phyloP scores from a whole-genome alignment of 2,888 invertebrate genomes.

The Drosophila peninsularis region DNA sequence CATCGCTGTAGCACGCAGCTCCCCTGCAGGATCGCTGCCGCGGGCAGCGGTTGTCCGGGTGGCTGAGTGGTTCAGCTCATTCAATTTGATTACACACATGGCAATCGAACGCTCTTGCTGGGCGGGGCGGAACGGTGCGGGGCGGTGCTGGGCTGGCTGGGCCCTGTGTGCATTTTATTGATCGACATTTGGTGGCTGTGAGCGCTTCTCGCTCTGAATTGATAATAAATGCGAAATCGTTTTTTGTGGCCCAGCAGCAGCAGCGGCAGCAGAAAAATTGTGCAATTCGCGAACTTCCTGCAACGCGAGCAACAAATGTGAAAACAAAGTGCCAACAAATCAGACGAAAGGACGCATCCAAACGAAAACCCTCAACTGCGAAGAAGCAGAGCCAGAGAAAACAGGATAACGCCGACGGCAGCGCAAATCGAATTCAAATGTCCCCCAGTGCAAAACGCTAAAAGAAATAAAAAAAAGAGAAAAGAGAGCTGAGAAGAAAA shows the following conservation, averaged over 20 bases:
- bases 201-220: slow-evolving; percentile 17
- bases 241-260: slow-evolving; percentile 34
- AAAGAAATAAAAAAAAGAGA: background rate
- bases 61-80: slow-evolving; percentile 4
- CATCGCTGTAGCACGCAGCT: slow-evolving; percentile 13
- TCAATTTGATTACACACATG: slow-evolving; percentile 57
- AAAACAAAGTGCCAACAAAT: slow-evolving; percentile 36
- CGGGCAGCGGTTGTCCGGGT: background rate
- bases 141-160: too few relatives aligned
- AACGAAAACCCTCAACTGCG: slow-evolving; percentile 9
- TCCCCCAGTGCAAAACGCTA: slow-evolving; percentile 9
- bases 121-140: too few relatives aligned
- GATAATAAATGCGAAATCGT: slow-evolving; percentile 53
- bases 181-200: slow-evolving; percentile 34
- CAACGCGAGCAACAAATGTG: slow-evolving; percentile 31
- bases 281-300: slow-evolving; percentile 41
- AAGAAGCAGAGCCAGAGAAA: slow-evolving; percentile 17
- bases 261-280: slow-evolving; percentile 43
- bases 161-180: slow-evolving; percentile 45
- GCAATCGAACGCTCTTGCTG: slow-evolving; percentile 14
- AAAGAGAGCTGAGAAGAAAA: background rate
- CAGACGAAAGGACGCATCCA: slow-evolving; percentile 22
- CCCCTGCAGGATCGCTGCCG: slow-evolving; percentile 1
- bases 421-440: slow-evolving; percentile 45
- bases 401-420: slow-evolving; percentile 38